Conservation (phyloP, 2,113 vertebrate species). For the Octodon degus region DNA sequence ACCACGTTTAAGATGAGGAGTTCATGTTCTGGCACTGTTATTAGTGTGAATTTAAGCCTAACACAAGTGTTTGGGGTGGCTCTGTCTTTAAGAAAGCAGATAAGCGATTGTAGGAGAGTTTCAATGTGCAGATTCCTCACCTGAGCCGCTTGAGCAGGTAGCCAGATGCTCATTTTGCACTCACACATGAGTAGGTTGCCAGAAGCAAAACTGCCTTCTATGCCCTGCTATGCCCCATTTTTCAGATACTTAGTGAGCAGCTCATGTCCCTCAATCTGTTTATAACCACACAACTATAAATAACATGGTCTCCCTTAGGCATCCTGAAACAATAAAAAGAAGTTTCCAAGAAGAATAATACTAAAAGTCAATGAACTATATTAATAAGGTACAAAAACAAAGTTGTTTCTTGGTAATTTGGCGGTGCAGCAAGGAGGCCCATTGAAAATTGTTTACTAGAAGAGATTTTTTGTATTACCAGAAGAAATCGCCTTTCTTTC, state of each 20-base stretch:
- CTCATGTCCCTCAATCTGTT: constrained; percentile 57
- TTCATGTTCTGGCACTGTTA: neutral
- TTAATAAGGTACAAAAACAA: constrained; percentile 59
- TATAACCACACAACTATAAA: constrained; percentile 57
- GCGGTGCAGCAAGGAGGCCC: neutral
- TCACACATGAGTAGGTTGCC: neutral
- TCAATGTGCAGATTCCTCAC: constrained; percentile 12
- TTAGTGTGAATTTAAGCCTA: constrained; percentile 17
- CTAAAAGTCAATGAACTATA: constrained; percentile 65
- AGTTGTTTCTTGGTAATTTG: constrained; percentile 47
- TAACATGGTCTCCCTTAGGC: constrained; percentile 64
- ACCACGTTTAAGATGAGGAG: neutral
- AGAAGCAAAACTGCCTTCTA: neutral
- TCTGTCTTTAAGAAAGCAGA: constrained; percentile 26
- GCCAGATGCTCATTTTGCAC: neutral
- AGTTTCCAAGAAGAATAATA: constrained; percentile 61
- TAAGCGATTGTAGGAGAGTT: neutral
- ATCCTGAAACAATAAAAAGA: constrained; percentile 66
- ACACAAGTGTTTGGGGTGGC: neutral
- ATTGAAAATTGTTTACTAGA: constrained; percentile 47
- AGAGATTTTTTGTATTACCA: neutral
- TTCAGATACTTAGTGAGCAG: neutral
- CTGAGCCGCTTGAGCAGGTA: neutral
- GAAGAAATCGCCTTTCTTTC: constrained; percentile 9
- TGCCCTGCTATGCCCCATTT: neutral